Evolutionary conservation across 1,140 invertebrate species (phyloP), one percentile per base, ranked within the genome.

Genomic region (Listronotus oregonensis): DNA sequence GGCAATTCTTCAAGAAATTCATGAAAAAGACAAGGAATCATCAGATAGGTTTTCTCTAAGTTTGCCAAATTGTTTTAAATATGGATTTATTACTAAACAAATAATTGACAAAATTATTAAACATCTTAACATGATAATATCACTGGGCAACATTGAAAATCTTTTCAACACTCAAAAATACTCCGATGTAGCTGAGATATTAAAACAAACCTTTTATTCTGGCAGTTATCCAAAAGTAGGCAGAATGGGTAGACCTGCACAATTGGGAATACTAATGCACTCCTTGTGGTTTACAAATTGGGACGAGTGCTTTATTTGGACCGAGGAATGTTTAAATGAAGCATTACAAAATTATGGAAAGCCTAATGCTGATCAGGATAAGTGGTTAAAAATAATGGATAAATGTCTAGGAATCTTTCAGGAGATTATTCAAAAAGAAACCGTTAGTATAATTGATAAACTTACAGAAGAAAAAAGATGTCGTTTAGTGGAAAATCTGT

Each of bases 231-330:
- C 57, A 15, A 73, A 67, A 47, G 69, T 65, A 17, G 76, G 76
- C 2, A 71, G 71, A 66, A 75, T 77, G 65, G 82, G 84, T 64
- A 81, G 84, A 78, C 82, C 81, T 31, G 83, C 82, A 7, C 84
- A 85, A 69, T 74, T 85, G 50, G 80, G 80, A 17, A 77, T 93
- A 65, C 80, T 94, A 49, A 80, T 93, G 54, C 88, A 94, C 65
- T 85, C 87, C n/a, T 81, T 91, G 12, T 90, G 87, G 85, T 83
- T 80, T 61, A 74, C 82, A 12, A 75, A 81, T 54, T 77, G 81
- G 21, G 78, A 87, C 72, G 85, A 88, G 59, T 93, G 90, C 77
- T 86, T 92, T 46, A 80, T 86, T 44, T 94, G 91, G 91, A 85
- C 86, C 6, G 88, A 92, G 72, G 85, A 83, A 64, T 89, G 87